Percentiles rank a stretch among this genome's conserved stretches.
These are phyloP conservation scores for Syrista parreyssii DNA, from an alignment of 2,888 invertebrate species.

Conservation along the genomic window DNA sequence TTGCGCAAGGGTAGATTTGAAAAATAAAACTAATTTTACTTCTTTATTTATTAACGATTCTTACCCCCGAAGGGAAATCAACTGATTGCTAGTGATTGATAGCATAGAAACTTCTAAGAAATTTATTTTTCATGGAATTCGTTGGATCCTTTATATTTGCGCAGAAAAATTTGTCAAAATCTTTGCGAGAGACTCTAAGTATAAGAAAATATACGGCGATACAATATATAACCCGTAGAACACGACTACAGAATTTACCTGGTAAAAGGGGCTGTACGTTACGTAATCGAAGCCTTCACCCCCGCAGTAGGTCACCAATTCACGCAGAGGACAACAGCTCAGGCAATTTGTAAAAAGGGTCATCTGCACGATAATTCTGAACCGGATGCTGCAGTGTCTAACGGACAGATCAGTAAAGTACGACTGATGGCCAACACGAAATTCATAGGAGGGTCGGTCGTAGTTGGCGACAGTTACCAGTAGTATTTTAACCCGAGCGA, in stretches of 20 bases:
- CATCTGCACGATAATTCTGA: not conserved
- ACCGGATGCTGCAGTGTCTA: not conserved
- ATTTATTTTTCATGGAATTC: not conserved
- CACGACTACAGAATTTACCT: constrained; percentile 40
- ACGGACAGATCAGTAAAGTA: constrained; percentile 8
- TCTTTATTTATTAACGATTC: not conserved
- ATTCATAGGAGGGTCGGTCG: constrained; percentile 9
- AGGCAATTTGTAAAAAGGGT: constrained; percentile 31
- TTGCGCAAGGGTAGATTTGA: not conserved
- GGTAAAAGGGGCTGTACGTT: constrained; percentile 49
- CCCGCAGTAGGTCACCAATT: constrained; percentile 13
- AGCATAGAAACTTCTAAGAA: not conserved
- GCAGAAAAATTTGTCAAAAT: not conserved
- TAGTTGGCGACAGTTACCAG: constrained; percentile 34
- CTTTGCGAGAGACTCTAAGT: not conserved
- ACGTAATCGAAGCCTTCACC: constrained; percentile 52
- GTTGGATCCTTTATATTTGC: not conserved
- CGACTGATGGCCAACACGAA: constrained; percentile 25
- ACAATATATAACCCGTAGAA: not conserved
- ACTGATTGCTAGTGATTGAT: not conserved
- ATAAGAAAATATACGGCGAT: not conserved
- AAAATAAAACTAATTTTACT: not conserved
- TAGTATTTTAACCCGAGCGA: constrained; percentile 50
- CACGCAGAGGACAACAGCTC: constrained; percentile 29
- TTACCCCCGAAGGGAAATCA: not conserved